A percentile compares a stretch with the other conserved stretches of the same genome.
phyloP scores from a whole-genome alignment of 2,113 vertebrate species.

The Salminus brasiliensis region DNA sequence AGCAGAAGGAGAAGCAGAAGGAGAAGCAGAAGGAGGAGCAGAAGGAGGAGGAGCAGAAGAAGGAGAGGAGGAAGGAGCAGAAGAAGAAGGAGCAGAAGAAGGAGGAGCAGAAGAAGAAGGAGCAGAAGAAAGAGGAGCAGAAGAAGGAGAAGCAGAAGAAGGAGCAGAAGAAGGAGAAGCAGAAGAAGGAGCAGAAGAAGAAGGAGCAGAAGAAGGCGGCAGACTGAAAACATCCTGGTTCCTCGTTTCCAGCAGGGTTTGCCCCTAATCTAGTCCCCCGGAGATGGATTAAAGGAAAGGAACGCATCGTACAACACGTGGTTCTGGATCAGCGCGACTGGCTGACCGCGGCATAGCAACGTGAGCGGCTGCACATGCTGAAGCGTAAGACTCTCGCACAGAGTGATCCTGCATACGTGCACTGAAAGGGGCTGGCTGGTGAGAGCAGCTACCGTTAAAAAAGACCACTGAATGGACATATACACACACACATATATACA shows the following conservation, averaged over 20 bases:
- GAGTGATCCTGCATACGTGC: conserved; percentile 48
- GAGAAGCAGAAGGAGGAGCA: background rate
- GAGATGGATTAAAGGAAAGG: background rate
- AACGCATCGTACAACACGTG: background rate
- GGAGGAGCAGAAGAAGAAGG: conserved; percentile 37
- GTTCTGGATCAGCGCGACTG: background rate
- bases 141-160: background rate
- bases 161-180: conserved; percentile 37
- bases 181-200: conserved; percentile 30
- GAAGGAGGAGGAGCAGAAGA: conserved; percentile 41
- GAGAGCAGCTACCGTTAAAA: conserved; percentile 53
- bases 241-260: background rate
- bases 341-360: conserved; percentile 23
- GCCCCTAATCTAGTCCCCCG: conserved; percentile 14
- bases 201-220: conserved; percentile 36
- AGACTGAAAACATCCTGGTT: conserved; percentile 41
- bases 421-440: conserved; percentile 46
- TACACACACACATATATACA: conserved; percentile 48
- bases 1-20: background rate
- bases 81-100: conserved; percentile 31
- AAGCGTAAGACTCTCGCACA: background rate
- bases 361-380: background rate
- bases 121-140: background rate
- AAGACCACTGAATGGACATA: conserved; percentile 50
- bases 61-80: conserved; percentile 18